phyloP scores from a whole-genome alignment of 2,113 vertebrate species.

The Phasianus colchicus region DNA sequence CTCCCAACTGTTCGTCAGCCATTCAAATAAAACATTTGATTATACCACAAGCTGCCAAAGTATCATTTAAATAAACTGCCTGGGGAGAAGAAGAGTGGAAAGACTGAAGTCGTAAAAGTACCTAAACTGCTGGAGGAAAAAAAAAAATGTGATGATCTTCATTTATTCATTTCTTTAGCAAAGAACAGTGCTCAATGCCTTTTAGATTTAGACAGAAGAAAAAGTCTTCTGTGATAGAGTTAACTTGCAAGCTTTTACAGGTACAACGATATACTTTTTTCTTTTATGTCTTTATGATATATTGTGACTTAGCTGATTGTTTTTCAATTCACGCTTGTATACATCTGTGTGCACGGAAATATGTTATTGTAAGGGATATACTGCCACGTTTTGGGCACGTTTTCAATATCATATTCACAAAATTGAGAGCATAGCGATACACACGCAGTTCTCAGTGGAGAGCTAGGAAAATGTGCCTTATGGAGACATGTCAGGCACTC shows the following conservation, averaged over 20 bases:
- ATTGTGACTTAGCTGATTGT: background rate
- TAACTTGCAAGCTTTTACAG: background rate
- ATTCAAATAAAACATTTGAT: background rate
- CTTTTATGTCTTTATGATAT: background rate
- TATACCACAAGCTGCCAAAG: constrained; percentile 20
- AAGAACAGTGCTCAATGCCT: background rate
- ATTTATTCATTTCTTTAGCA: background rate
- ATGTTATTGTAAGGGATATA: background rate
- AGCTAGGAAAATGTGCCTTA: background rate
- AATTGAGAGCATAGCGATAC: background rate
- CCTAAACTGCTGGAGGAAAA: background rate
- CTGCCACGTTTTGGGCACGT: background rate
- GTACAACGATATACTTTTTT: background rate
- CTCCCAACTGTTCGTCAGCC: background rate
- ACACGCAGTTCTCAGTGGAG: background rate
- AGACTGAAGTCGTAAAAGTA: background rate
- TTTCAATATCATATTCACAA: background rate
- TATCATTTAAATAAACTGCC: background rate
- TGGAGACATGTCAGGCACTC: background rate
- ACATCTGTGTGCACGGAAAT: background rate
- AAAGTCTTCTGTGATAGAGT: background rate
- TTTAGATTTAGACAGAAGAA: background rate
- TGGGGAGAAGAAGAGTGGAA: background rate
- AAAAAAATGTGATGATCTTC: background rate
- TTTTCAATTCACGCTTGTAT: background rate